phyloP scores from a whole-genome alignment of 2,797 vertebrate species.

The Pogonophryne albipinna region DNA sequence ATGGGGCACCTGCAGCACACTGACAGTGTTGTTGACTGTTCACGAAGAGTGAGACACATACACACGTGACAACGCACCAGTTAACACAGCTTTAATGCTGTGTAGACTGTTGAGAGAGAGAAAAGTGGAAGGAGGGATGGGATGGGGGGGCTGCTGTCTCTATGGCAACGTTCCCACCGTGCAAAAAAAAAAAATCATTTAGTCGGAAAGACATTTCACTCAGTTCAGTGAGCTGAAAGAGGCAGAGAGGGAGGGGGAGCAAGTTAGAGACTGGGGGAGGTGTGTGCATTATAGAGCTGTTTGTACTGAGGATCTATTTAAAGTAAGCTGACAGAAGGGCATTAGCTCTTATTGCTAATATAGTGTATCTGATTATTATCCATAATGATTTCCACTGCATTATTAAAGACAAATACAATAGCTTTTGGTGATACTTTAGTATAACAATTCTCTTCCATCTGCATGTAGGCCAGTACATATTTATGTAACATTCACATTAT shows the following conservation, averaged over 20 bases:
- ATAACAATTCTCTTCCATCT: conserved; percentile 4
- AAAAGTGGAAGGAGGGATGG: conserved; percentile 40
- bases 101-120: conserved; percentile 54
- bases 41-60: conserved; percentile 39
- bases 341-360: conserved; percentile 62
- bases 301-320: conserved; percentile 61
- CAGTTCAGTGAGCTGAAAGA: conserved; percentile 86
- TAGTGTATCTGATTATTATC: conserved; percentile 47
- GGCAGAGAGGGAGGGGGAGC: conserved; percentile 62
- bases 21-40: conserved; percentile 60
- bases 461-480: neutral
- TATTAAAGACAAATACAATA: conserved; percentile 51
- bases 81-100: conserved; percentile 70
- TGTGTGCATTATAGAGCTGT: conserved; percentile 60
- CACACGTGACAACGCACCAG: conserved; percentile 63
- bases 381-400: conserved; percentile 41
- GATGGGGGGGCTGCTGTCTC: conserved; percentile 71
- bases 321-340: conserved; percentile 59
- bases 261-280: conserved; percentile 55
- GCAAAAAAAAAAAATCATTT: conserved; percentile 84
- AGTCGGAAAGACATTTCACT: conserved; percentile 86
- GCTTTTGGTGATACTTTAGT: conserved; percentile 42
- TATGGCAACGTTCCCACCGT: conserved; percentile 86
- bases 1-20: conserved; percentile 67
- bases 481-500: conserved; percentile 14